Evolutionary conservation across 2,113 vertebrate species (phyloP).

Genomic region (Fregetta grallaria): DNA sequence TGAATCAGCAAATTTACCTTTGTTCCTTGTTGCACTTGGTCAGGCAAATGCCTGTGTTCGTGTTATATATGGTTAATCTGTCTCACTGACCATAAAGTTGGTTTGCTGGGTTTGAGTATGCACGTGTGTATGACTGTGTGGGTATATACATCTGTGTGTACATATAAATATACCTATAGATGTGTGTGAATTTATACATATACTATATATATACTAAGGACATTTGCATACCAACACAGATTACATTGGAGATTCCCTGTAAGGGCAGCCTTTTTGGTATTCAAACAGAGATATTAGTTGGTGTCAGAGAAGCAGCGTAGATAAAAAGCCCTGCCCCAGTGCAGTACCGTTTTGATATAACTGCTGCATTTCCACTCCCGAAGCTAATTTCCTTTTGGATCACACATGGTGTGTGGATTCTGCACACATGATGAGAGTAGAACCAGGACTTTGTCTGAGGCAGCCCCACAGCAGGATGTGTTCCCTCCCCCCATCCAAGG

Average conservation of each 20-base stretch:
- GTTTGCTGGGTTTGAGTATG: not conserved
- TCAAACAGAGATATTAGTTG: not conserved
- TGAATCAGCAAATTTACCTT: not conserved
- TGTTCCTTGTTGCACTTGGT: not conserved
- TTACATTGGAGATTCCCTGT: not conserved
- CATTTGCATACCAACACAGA: not conserved
- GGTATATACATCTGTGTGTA: not conserved
- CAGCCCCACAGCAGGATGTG: not conserved
- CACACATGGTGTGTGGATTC: fast-evolving
- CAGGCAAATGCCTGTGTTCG: not conserved
- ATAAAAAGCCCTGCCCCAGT: not conserved
- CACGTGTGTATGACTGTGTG: not conserved
- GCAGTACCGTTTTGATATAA: not conserved
- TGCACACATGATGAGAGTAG: not conserved
- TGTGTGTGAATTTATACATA: not conserved
- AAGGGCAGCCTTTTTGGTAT: not conserved
- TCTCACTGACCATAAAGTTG: not conserved
- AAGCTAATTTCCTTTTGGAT: not conserved
- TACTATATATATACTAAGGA: not conserved
- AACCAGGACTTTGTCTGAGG: not conserved
- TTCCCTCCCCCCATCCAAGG: not conserved
- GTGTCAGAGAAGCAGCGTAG: not conserved
- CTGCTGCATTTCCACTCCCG: not conserved
- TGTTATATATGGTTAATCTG: not conserved
- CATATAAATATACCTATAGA: not conserved